These are phyloP conservation scores for Enteromius treurensis DNA, from an alignment of 2,797 vertebrate species.

Conservation along the genomic window DNA sequence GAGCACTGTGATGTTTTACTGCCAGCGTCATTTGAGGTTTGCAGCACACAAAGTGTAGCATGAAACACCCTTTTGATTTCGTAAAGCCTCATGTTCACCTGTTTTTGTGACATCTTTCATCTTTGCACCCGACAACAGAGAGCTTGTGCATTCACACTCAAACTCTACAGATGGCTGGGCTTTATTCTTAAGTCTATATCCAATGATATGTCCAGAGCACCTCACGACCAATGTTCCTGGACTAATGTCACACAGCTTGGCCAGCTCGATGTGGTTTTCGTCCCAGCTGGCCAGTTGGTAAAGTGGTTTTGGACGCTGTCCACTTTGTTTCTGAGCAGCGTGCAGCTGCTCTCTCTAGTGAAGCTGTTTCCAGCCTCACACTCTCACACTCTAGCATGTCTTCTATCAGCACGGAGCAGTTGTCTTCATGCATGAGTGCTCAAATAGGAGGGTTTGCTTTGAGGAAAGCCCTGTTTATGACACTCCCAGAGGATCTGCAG, in stretches of 20 bases:
- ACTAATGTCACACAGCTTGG: slow-evolving; percentile 31
- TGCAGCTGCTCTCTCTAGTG: slow-evolving; percentile 61
- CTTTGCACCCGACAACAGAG: background rate
- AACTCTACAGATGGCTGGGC: background rate
- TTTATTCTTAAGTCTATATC: slow-evolving; percentile 6
- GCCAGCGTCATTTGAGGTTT: background rate
- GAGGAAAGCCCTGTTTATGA: slow-evolving; percentile 65
- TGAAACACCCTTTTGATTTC: background rate
- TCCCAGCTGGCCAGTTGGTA: slow-evolving; percentile 30
- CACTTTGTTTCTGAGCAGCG: slow-evolving; percentile 56
- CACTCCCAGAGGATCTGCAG: slow-evolving; percentile 58
- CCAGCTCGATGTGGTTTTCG: background rate
- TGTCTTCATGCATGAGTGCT: slow-evolving; percentile 65
- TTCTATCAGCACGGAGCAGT: slow-evolving; percentile 65
- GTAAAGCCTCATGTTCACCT: background rate
- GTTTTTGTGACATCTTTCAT: background rate
- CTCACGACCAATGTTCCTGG: slow-evolving; percentile 8
- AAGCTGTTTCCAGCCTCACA: slow-evolving; percentile 57
- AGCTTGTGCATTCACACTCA: background rate
- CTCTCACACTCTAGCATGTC: slow-evolving; percentile 52
- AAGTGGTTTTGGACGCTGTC: slow-evolving; percentile 60
- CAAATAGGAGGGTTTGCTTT: slow-evolving; percentile 64
- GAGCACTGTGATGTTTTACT: background rate
- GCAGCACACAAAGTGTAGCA: background rate
- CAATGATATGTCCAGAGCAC: slow-evolving; percentile 10